Percentiles rank a stretch among this genome's conserved stretches.
Evolutionary conservation across 1,140 invertebrate species (phyloP).

Genomic region (Chelonus insularis): DNA sequence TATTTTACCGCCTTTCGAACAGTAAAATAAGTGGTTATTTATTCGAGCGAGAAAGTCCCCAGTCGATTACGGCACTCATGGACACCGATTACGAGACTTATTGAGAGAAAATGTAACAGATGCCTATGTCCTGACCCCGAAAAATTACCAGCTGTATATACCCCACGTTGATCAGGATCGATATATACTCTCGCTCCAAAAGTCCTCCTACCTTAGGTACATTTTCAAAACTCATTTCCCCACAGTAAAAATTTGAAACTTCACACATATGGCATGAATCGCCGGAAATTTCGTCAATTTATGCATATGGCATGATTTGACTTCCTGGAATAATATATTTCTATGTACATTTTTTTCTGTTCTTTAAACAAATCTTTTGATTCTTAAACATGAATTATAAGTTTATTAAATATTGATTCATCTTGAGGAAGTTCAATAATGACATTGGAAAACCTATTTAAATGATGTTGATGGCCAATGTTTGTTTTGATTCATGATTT

Average conservation of each 20-base stretch:
- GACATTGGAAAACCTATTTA: no score
- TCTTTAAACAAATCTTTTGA: no score
- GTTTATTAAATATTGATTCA: no score
- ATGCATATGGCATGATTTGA: conserved; percentile 19
- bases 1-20: background rate
- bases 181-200: background rate
- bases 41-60: conserved; percentile 26
- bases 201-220: background rate
- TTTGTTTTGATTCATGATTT: no score
- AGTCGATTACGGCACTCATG: conserved; percentile 31
- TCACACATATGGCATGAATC: conserved; percentile 36
- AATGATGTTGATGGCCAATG: no score
- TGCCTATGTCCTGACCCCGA: conserved; percentile 20
- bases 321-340: conserved; percentile 5
- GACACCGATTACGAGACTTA: conserved; percentile 44
- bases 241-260: conserved; percentile 6
- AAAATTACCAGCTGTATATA: conserved; percentile 16
- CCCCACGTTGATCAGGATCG: conserved; percentile 18
- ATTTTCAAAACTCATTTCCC: background rate
- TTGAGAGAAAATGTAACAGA: conserved; percentile 15
- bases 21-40: background rate
- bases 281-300: conserved; percentile 17
- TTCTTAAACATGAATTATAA: no score
- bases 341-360: background rate
- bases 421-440: no score